A percentile compares a stretch with the other conserved stretches of the same genome.
Evolutionary conservation across 2,113 vertebrate species (phyloP).

Genomic region (Dermatemys mawii): DNA sequence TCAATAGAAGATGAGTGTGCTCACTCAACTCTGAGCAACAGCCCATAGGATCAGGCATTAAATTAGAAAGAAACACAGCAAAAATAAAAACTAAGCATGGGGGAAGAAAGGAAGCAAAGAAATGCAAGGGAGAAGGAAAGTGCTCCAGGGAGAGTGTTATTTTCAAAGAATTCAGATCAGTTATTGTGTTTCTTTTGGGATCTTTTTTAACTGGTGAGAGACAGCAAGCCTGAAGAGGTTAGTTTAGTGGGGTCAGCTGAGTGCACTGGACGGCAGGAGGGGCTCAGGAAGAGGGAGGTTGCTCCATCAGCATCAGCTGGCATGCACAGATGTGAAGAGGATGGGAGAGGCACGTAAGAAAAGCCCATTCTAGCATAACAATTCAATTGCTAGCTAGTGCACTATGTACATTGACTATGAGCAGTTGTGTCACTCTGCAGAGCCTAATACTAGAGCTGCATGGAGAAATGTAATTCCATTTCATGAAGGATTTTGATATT

Average conservation of each 20-base stretch:
- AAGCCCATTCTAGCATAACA: neutral
- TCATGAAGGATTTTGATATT: neutral
- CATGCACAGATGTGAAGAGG: neutral
- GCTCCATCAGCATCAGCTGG: neutral
- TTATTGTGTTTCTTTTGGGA: neutral
- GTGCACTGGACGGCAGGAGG: neutral
- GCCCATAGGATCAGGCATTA: accelerated
- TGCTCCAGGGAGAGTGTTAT: neutral
- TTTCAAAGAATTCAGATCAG: neutral
- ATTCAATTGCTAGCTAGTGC: neutral
- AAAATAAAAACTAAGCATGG: neutral
- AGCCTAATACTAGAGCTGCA: neutral
- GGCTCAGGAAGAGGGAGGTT: neutral
- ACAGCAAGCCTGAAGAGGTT: neutral
- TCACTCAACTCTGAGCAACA: neutral
- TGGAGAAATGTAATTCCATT: neutral
- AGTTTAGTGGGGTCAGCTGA: neutral
- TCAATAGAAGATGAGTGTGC: neutral
- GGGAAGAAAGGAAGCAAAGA: neutral
- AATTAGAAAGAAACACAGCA: neutral
- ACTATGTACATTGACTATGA: neutral
- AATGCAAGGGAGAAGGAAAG: neutral
- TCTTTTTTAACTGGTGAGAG: neutral
- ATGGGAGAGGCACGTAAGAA: neutral
- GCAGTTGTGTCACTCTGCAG: neutral